Percentiles rank a stretch among this genome's conserved stretches.
phyloP scores from a whole-genome alignment of 2,888 invertebrate species.

The Reticulitermes lucifugus region DNA sequence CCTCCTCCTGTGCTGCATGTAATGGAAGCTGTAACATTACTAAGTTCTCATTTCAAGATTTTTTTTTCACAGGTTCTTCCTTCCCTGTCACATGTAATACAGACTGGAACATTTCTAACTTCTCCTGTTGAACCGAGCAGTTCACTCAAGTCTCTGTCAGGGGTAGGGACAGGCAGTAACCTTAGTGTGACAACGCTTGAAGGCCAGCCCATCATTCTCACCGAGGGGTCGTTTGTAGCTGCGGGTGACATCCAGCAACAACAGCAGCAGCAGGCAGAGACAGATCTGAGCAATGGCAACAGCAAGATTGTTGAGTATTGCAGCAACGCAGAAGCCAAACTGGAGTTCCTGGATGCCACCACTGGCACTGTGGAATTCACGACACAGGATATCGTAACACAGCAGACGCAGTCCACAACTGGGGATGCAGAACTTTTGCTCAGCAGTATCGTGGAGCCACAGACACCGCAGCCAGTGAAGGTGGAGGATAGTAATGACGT shows the following conservation, averaged over 20 bases:
- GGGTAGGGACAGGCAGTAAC: not conserved
- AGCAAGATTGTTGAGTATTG: not conserved
- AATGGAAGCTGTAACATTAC: not conserved
- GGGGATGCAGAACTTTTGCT: not conserved
- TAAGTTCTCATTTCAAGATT: not conserved
- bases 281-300: not conserved
- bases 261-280: not conserved
- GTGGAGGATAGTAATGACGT: not conserved
- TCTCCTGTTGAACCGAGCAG: not conserved
- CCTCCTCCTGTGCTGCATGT: not conserved
- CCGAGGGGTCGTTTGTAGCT: constrained; percentile 9
- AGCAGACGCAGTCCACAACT: not conserved
- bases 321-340: not conserved
- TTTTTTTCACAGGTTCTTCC: constrained; percentile 5
- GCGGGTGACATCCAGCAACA: not conserved
- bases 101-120: constrained; percentile 32
- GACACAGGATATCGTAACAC: not conserved
- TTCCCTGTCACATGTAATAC: constrained; percentile 29
- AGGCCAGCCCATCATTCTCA: constrained; percentile 45
- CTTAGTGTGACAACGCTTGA: constrained; percentile 39
- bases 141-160: constrained; percentile 8
- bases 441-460: not conserved
- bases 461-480: not conserved
- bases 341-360: not conserved
- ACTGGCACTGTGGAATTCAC: constrained; percentile 2